These are phyloP conservation scores for Myrmecophaga tridactyla DNA, from an alignment of 2,113 vertebrate genomes.

Conservation along the genomic window DNA sequence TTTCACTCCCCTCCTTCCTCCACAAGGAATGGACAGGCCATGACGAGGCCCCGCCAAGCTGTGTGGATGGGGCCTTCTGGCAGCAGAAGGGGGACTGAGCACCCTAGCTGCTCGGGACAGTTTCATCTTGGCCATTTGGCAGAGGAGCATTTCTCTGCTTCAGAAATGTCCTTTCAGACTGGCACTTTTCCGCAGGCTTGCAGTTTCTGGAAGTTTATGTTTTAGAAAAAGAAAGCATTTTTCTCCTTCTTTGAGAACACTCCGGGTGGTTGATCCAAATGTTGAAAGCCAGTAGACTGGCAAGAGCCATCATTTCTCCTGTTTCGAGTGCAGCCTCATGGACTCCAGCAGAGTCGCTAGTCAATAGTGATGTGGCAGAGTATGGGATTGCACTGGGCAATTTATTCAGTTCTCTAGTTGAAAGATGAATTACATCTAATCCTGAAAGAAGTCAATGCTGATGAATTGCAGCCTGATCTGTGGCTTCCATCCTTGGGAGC, in stretches of 20 bases:
- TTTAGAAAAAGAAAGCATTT: background rate
- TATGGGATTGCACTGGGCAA: background rate
- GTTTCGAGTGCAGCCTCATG: accelerated
- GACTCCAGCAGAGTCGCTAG: accelerated
- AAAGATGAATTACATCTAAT: background rate
- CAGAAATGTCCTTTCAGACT: background rate
- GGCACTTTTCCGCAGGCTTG: background rate
- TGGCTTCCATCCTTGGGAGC: background rate
- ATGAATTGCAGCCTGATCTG: background rate
- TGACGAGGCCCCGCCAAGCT: too few relatives aligned
- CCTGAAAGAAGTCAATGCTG: background rate
- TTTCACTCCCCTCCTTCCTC: accelerated
- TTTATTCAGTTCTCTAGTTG: background rate
- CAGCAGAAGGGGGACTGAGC: too few relatives aligned
- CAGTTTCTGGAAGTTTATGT: background rate
- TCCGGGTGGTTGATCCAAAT: too few relatives aligned
- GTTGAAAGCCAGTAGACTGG: background rate
- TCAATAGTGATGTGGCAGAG: background rate
- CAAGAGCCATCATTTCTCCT: background rate
- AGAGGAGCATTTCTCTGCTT: background rate
- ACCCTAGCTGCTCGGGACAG: background rate
- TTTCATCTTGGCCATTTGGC: background rate
- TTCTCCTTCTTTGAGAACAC: background rate
- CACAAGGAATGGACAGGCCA: accelerated
- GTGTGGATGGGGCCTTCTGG: background rate